Conservation (phyloP, 2,797 vertebrate species). For the Chelmon rostratus region DNA sequence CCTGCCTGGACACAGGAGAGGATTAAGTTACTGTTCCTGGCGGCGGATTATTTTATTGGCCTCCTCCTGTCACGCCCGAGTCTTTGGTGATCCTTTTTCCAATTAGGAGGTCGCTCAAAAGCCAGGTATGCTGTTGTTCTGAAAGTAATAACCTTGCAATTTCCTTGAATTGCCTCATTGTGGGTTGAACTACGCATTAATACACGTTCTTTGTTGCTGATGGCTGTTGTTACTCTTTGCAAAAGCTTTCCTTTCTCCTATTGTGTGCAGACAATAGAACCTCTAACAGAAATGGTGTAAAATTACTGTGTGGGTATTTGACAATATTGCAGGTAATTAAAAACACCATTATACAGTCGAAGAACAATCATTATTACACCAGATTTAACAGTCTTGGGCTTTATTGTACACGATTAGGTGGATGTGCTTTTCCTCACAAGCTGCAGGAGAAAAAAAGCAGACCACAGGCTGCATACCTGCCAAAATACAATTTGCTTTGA, state of each 20-base stretch:
- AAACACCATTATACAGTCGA: neutral
- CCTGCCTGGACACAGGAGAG: slow-evolving; percentile 73
- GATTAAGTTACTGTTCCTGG: slow-evolving; percentile 84
- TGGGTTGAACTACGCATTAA: slow-evolving; percentile 11
- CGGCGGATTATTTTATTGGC: slow-evolving; percentile 84
- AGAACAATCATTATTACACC: neutral
- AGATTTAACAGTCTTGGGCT: neutral
- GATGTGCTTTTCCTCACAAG: neutral
- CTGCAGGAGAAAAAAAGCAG: neutral
- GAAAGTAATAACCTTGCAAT: neutral
- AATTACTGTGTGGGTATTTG: neutral
- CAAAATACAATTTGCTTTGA: slow-evolving; percentile 46
- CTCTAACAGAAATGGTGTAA: neutral
- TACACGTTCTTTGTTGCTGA: slow-evolving; percentile 50
- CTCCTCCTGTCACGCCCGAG: slow-evolving; percentile 70
- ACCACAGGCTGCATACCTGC: slow-evolving; percentile 10
- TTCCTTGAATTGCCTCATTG: neutral
- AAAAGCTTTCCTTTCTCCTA: neutral
- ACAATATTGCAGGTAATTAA: neutral
- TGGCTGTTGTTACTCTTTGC: slow-evolving; percentile 20
- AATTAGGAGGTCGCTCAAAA: slow-evolving; percentile 59
- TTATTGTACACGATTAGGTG: neutral
- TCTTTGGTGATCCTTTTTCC: slow-evolving; percentile 57
- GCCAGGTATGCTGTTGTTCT: slow-evolving; percentile 70
- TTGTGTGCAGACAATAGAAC: slow-evolving; percentile 43